Base-by-base conservation (phyloP, 2,797 vertebrate species). In the Taeniopygia guttata region DNA sequence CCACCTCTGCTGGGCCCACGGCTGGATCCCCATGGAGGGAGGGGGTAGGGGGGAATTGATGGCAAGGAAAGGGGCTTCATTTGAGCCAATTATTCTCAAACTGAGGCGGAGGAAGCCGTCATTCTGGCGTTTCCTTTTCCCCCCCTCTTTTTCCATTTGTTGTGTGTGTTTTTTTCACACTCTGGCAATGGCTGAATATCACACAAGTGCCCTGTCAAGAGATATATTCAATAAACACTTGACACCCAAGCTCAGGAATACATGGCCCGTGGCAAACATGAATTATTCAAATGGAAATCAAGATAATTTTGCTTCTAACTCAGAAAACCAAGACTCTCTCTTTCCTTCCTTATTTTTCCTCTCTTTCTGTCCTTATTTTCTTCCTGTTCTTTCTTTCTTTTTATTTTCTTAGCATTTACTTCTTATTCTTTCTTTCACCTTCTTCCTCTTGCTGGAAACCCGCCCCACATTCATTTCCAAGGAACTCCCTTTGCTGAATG, bases 21-120 rank as follows among this genome's bases (percentile, higher is more conserved):
- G 54, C 59, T 88, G 87, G 87, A 21, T 95, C 70, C 84, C 81
- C 20, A 0, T 2, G 49, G 7, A 67, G 43, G 66, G 89, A 82
- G 91, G 91, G 84, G 69, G 79, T 17, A 68, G 93, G 46, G 80
- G 69, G 51, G 87, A 34, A 62, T 78, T 58, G 9, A 45, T 49
- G 79, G 82, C 87, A 89, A 60, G 70, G 52, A 92, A 78, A 91
- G 77, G 89, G 86, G n/a, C 95, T 97, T 97, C 97, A 97, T 97
- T 97, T 97, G 95, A 93, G 95, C 93, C 97, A 97, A 97, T 97
- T 97, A 97, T 96, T 96, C 94, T 97, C 97, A 97, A 97, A 97
- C 88, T 86, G 96, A 96, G 92, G 84, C 34, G 36, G 87, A 93
- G 84, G 93, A 95, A 89, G 91, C 94, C 87, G 46, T 95, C 94